These are phyloP conservation scores for Dicentrarchus labrax DNA, from an alignment of 2,113 vertebrate genomes.

Conservation along the genomic window DNA sequence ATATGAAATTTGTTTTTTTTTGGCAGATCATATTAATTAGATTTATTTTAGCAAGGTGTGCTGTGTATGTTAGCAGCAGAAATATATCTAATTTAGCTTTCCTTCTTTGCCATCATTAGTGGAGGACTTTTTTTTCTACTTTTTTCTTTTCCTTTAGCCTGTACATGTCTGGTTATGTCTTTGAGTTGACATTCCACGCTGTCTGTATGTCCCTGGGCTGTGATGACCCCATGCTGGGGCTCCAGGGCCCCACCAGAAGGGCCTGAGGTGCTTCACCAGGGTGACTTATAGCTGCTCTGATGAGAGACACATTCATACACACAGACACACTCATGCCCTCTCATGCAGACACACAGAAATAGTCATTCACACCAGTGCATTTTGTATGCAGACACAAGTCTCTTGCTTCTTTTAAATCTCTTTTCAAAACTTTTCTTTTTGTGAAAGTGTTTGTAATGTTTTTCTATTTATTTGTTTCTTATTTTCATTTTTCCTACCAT, in stretches of 20 bases:
- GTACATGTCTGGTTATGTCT: slow-evolving; percentile 72
- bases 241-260: slow-evolving; percentile 65
- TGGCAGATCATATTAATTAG: neutral
- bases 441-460: too few species aligned
- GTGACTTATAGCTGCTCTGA: slow-evolving; percentile 76
- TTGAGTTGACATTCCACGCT: slow-evolving; percentile 80
- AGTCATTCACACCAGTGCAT: too few species aligned
- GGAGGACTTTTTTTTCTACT: slow-evolving; percentile 9
- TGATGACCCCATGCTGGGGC: slow-evolving; percentile 77
- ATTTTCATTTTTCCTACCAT: too few species aligned
- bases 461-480: too few species aligned
- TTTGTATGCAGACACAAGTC: neutral
- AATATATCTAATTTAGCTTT: neutral
- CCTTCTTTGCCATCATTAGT: slow-evolving; percentile 12
- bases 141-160: slow-evolving; percentile 37
- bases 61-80: neutral
- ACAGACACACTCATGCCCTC: neutral
- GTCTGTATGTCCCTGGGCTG: slow-evolving; percentile 66
- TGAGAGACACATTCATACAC: slow-evolving; percentile 46
- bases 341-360: slow-evolving; percentile 4
- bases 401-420: too few species aligned
- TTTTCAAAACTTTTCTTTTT: too few species aligned
- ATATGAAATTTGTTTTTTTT: neutral
- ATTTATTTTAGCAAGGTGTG: neutral
- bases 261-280: slow-evolving; percentile 78